Evolutionary conservation across 2,113 vertebrate species (phyloP).

Genomic region (Ophthalmolycus amberensis): DNA sequence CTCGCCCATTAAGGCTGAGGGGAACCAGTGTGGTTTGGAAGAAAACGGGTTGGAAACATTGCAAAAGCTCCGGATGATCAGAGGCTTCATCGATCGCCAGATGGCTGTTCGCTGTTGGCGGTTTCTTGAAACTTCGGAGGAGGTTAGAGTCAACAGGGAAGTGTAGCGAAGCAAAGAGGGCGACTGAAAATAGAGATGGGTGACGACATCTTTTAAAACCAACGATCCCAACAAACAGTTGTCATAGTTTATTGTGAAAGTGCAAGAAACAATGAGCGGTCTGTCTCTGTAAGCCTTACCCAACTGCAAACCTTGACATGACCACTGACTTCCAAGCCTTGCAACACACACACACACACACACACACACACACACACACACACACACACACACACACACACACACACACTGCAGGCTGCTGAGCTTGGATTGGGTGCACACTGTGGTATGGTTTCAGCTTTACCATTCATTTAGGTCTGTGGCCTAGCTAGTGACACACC

Average conservation of each 20-base stretch:
- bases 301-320: constrained; percentile 4
- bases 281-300: not conserved
- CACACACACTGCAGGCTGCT: not conserved
- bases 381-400: too few relatives aligned
- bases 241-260: not conserved
- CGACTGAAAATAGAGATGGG: not conserved
- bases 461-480: constrained; percentile 16
- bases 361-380: too few relatives aligned
- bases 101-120: constrained; percentile 71
- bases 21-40: constrained; percentile 49
- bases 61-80: constrained; percentile 22
- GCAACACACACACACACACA: not conserved
- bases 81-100: constrained; percentile 63
- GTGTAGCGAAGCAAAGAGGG: constrained; percentile 43
- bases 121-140: constrained; percentile 61
- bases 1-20: constrained; percentile 67
- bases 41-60: not conserved
- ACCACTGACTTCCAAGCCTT: not conserved
- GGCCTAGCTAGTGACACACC: constrained; percentile 14
- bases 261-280: not conserved
- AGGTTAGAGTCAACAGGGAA: constrained; percentile 60
- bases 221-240: not conserved
- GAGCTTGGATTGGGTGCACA: not conserved
- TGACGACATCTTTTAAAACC: not conserved
- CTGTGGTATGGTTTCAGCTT: constrained; percentile 24